These are phyloP conservation scores for Empis livida DNA, from an alignment of 2,888 invertebrate genomes.

Conservation along the genomic window DNA sequence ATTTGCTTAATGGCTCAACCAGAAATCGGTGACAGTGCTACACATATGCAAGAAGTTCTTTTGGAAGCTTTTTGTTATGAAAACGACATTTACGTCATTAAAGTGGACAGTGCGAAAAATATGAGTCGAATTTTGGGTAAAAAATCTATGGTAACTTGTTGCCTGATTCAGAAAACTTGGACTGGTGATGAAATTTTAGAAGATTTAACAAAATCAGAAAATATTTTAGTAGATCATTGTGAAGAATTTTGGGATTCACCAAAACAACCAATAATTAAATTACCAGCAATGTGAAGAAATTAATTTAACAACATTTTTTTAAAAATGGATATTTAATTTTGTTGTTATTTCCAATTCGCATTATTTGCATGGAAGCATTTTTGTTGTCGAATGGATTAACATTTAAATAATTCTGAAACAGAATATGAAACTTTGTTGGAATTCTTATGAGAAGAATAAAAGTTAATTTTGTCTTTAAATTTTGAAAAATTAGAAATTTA, in stretches of 20 bases:
- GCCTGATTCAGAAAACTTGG: slow-evolving; percentile 34
- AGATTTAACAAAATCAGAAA: slow-evolving; percentile 46
- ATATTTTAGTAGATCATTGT: slow-evolving; percentile 50
- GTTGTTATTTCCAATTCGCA: no score
- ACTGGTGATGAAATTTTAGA: slow-evolving; percentile 23
- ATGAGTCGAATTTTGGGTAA: slow-evolving; percentile 38
- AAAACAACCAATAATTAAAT: slow-evolving; percentile 49
- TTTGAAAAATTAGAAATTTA: no score
- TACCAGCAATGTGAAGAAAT: slow-evolving; percentile 35
- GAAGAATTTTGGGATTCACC: slow-evolving; percentile 50
- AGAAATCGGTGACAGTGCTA: slow-evolving; percentile 55
- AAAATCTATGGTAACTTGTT: slow-evolving; percentile 39
- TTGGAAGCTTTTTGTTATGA: slow-evolving; percentile 68
- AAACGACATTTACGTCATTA: slow-evolving; percentile 62
- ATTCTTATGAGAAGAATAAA: no score
- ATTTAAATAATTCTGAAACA: no score
- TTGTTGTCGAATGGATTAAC: no score
- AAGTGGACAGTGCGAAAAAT: slow-evolving; percentile 45
- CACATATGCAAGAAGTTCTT: slow-evolving; percentile 65
- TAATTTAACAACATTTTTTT: background rate
- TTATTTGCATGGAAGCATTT: no score
- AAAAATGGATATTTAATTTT: no score
- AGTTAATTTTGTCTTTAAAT: no score
- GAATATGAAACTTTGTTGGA: no score
- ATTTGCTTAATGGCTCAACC: slow-evolving; percentile 58